phyloP scores from a whole-genome alignment of 2,797 vertebrate species.

The Hippoglossus hippoglossus region DNA sequence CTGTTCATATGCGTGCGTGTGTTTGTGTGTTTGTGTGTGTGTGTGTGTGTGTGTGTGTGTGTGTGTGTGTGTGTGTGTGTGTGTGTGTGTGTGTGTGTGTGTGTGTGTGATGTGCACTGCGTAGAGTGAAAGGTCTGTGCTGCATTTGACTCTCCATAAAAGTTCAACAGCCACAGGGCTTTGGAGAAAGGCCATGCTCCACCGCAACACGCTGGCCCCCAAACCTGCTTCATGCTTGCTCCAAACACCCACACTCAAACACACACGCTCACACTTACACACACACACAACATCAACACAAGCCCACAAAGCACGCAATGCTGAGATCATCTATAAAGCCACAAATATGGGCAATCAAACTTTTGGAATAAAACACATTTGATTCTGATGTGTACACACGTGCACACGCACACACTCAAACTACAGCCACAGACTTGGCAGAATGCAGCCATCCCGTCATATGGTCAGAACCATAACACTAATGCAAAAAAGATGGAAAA shows the following conservation, averaged over 20 bases:
- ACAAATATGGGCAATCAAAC: conserved; percentile 75
- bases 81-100: conserved; percentile 32
- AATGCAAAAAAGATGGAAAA: conserved; percentile 70
- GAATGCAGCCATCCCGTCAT: conserved; percentile 46
- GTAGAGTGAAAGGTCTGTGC: conserved; percentile 69
- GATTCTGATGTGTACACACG: conserved; percentile 48
- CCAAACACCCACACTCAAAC: conserved; percentile 43
- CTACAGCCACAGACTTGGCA: conserved; percentile 59
- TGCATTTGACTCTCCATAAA: conserved; percentile 80
- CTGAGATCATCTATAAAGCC: conserved; percentile 76
- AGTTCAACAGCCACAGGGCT: conserved; percentile 80
- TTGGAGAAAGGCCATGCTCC: conserved; percentile 72
- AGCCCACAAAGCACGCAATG: conserved; percentile 62
- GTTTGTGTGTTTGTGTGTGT: conserved; percentile 25
- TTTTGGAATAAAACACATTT: conserved; percentile 56
- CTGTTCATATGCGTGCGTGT: neutral
- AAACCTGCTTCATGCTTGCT: conserved; percentile 59
- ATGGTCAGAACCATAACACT: conserved; percentile 57
- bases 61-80: conserved; percentile 24
- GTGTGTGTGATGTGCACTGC: conserved; percentile 11
- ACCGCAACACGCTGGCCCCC: conserved; percentile 68
- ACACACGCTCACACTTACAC: conserved; percentile 23
- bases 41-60: conserved; percentile 29
- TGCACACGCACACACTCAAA: conserved; percentile 32
- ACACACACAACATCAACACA: conserved; percentile 48